Percentiles rank a stretch among this genome's conserved stretches.
Evolutionary conservation across 2,113 vertebrate species (phyloP).

Genomic region (Ahaetulla prasina): DNA sequence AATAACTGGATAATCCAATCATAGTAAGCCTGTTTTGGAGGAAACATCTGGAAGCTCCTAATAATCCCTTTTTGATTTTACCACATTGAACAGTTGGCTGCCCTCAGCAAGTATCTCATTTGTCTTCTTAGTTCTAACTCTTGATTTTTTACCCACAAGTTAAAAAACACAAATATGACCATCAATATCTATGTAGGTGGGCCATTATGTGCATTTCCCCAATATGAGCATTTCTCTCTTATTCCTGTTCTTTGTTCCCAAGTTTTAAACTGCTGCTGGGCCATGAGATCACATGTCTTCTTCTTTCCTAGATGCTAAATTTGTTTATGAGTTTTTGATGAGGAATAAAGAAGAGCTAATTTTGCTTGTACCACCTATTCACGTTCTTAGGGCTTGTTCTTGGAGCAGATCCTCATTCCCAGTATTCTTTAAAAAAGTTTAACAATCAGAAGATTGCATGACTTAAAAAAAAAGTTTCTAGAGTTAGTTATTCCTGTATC

Average conservation of each 20-base stretch:
- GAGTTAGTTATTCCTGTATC: slow-evolving; percentile 25
- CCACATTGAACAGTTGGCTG: not conserved
- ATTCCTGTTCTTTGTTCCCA: not conserved
- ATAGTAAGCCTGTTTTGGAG: not conserved
- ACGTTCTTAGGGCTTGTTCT: not conserved
- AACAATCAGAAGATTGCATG: slow-evolving; percentile 8
- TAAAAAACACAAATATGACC: not conserved
- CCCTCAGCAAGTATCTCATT: not conserved
- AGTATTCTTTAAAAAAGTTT: not conserved
- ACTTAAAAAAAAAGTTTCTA: slow-evolving; percentile 34
- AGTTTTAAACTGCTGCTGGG: not conserved
- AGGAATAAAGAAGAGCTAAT: not conserved
- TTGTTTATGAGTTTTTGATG: not conserved
- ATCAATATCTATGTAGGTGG: not conserved
- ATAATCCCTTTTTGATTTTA: not conserved
- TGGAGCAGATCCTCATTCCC: not conserved
- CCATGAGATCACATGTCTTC: not conserved
- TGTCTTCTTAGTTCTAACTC: not conserved
- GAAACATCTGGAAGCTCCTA: not conserved
- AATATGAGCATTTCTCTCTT: not conserved
- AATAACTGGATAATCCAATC: not conserved
- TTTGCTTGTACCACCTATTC: not conserved
- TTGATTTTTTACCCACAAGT: not conserved
- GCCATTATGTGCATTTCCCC: not conserved
- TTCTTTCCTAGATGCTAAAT: not conserved